These are phyloP conservation scores for Phortica variegata DNA, from an alignment of 1,140 invertebrate species.

Conservation along the genomic window DNA sequence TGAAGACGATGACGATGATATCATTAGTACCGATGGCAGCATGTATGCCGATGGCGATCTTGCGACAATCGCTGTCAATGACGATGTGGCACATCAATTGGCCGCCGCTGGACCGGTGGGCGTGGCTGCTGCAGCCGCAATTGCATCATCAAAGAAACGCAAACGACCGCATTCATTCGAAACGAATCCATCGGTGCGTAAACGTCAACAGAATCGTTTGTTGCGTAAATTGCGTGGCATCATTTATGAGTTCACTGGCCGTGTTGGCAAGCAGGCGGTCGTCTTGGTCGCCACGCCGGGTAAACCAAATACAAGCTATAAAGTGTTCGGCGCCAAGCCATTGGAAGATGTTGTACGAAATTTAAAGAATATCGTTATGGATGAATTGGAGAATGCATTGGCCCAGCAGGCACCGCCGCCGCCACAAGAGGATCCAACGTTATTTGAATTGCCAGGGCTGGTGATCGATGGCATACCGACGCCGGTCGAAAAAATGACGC, in stretches of 20 bases:
- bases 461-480: slow-evolving; percentile 98
- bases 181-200: slow-evolving; percentile 95
- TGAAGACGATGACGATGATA: slow-evolving; percentile 80
- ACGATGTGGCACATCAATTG: slow-evolving; percentile 93
- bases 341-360: slow-evolving; percentile 94
- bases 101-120: slow-evolving; percentile 95
- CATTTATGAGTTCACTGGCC: slow-evolving; percentile 95
- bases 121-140: slow-evolving; percentile 94
- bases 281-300: slow-evolving; percentile 94
- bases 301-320: slow-evolving; percentile 93
- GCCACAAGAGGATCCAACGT: slow-evolving; percentile 84
- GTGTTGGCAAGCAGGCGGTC: slow-evolving; percentile 96
- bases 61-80: slow-evolving; percentile 78
- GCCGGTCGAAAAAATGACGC: slow-evolving; percentile 98
- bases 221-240: slow-evolving; percentile 89
- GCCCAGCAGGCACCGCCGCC: slow-evolving; percentile 92
- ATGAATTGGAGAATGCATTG: slow-evolving; percentile 88
- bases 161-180: slow-evolving; percentile 96
- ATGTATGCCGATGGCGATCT: slow-evolving; percentile 76
- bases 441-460: slow-evolving; percentile 92
- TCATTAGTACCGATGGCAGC: slow-evolving; percentile 69
- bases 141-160: slow-evolving; percentile 92
- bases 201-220: slow-evolving; percentile 93
- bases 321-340: slow-evolving; percentile 96
- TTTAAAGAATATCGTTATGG: slow-evolving; percentile 87